phyloP scores from a whole-genome alignment of 2,797 vertebrate genomes.

The Megalops cyprinoides region DNA sequence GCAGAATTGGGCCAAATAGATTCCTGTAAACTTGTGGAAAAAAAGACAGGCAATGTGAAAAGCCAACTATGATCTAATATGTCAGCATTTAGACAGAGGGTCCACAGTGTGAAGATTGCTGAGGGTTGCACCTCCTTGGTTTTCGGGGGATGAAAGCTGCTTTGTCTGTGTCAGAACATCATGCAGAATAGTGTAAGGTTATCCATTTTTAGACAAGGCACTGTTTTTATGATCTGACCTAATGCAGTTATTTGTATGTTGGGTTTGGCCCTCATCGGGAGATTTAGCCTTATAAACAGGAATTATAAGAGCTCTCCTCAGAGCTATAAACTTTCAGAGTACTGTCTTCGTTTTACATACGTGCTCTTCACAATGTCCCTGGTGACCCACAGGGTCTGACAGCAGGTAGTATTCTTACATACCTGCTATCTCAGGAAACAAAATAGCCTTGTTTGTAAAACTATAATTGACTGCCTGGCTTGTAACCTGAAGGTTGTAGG shows the following conservation, averaged over 20 bases:
- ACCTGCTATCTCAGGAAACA: no score
- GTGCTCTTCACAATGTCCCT: no score
- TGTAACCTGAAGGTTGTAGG: no score
- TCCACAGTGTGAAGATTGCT: slow-evolving; percentile 16
- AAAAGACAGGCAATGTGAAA: slow-evolving; percentile 34
- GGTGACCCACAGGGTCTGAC: no score
- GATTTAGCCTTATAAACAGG: no score
- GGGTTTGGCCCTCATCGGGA: background rate
- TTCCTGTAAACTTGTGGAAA: slow-evolving; percentile 44
- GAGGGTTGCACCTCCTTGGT: slow-evolving; percentile 17
- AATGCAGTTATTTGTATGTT: background rate
- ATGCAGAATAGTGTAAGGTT: background rate
- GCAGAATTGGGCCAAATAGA: slow-evolving; percentile 37
- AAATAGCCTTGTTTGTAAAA: no score
- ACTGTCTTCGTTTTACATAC: no score
- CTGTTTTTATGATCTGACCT: background rate
- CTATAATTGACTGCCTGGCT: no score
- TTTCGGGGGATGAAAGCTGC: background rate
- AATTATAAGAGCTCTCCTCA: no score
- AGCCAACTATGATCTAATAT: slow-evolving; percentile 69
- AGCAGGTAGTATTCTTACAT: no score
- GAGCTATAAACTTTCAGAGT: no score
- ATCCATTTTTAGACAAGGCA: background rate
- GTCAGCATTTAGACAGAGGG: slow-evolving; percentile 43
- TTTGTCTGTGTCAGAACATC: slow-evolving; percentile 9